These are phyloP conservation scores for Diabrotica undecimpunctata DNA, from an alignment of 1,140 invertebrate species.

Conservation along the genomic window DNA sequence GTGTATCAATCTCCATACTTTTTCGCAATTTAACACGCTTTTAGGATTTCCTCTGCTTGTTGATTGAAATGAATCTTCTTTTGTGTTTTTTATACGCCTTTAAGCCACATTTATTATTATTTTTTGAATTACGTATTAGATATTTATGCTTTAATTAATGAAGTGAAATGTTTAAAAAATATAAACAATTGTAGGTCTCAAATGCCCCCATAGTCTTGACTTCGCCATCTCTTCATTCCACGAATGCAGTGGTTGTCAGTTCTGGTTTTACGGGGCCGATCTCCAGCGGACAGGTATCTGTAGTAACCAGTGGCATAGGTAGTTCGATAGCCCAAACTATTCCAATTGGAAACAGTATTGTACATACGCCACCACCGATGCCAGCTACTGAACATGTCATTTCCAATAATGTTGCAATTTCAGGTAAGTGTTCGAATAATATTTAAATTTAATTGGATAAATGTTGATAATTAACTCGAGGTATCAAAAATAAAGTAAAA, in stretches of 20 bases:
- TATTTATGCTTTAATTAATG: too few species aligned
- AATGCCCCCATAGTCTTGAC: slow-evolving; percentile 4
- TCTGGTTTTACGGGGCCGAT: slow-evolving; percentile 41
- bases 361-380: slow-evolving; percentile 36
- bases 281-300: slow-evolving; percentile 41
- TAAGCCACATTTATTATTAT: too few species aligned
- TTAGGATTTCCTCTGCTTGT: too few species aligned
- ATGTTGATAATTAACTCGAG: too few species aligned
- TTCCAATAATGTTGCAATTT: slow-evolving; percentile 16
- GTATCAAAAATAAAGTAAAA: too few species aligned
- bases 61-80: too few species aligned
- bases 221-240: slow-evolving; percentile 23
- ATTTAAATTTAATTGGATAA: too few species aligned
- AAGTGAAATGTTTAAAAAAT: not conserved
- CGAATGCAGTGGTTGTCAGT: slow-evolving; percentile 40
- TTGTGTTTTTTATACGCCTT: too few species aligned
- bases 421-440: slow-evolving; percentile 6
- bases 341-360: slow-evolving; percentile 36
- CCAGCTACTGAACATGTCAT: slow-evolving; percentile 26
- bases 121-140: too few species aligned
- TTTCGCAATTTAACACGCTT: too few species aligned
- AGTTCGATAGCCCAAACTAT: slow-evolving; percentile 39
- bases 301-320: slow-evolving; percentile 36
- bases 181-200: slow-evolving; percentile 9
- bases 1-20: too few species aligned